These are phyloP conservation scores for Lasioglossum oenotherae DNA, from an alignment of 2,888 invertebrate genomes.

Conservation along the genomic window DNA sequence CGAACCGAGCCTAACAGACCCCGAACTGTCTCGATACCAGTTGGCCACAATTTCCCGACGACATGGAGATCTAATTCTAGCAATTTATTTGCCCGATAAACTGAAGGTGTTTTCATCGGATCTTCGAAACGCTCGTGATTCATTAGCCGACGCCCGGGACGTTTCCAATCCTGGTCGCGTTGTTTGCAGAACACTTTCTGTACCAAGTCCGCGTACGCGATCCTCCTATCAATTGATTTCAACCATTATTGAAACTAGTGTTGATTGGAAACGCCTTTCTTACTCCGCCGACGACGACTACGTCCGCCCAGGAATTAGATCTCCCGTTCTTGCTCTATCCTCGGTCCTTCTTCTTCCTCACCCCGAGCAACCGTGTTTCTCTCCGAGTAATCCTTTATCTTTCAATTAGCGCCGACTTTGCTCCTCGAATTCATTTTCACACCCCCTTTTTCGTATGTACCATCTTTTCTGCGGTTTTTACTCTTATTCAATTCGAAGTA, in stretches of 20 bases:
- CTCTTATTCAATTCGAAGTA: not conserved
- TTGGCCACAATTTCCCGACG: constrained; percentile 63
- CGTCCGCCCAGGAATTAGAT: not conserved
- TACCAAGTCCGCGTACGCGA: not conserved
- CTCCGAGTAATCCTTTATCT: not conserved
- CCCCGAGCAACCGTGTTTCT: not conserved
- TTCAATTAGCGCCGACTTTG: not conserved
- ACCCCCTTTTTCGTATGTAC: not conserved
- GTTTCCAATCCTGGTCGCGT: constrained; percentile 36
- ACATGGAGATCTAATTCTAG: constrained; percentile 62
- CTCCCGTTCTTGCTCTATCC: not conserved
- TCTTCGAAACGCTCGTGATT: constrained; percentile 47
- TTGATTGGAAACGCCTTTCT: constrained; percentile 20
- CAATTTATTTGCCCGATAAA: constrained; percentile 66
- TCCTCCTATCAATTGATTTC: constrained; percentile 13
- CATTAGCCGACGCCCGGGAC: constrained; percentile 35
- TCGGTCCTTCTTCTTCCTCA: not conserved
- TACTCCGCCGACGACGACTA: not conserved
- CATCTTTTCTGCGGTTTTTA: not conserved
- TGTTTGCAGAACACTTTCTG: constrained; percentile 38
- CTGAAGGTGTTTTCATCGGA: constrained; percentile 54
- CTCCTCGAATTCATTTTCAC: not conserved
- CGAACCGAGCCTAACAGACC: constrained; percentile 65
- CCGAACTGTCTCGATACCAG: constrained; percentile 59
- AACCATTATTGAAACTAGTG: constrained; percentile 21